Evolutionary conservation across 2,888 invertebrate species (phyloP).

Genomic region (Drosophila algonquin): DNA sequence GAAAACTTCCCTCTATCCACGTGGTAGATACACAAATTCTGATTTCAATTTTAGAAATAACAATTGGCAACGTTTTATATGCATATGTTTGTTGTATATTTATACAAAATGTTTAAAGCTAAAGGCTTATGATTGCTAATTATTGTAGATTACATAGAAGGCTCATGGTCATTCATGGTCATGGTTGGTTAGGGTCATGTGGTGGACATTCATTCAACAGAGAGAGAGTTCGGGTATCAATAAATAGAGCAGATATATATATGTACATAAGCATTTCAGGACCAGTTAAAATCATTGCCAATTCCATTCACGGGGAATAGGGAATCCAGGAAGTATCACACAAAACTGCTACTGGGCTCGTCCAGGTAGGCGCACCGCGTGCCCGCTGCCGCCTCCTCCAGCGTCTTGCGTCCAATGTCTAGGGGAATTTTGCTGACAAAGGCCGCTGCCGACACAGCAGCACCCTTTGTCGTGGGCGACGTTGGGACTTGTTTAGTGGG

Average conservation of each 20-base stretch:
- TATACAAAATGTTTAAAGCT: slow-evolving; percentile 42
- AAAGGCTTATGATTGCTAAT: slow-evolving; percentile 48
- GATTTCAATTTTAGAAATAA: background rate
- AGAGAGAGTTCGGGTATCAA: slow-evolving; percentile 19
- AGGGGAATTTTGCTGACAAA: slow-evolving; percentile 75
- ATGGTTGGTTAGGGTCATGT: slow-evolving; percentile 37
- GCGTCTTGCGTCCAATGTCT: slow-evolving; percentile 60
- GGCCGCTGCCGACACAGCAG: slow-evolving; percentile 35
- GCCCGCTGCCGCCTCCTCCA: slow-evolving; percentile 69
- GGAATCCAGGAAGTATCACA: slow-evolving; percentile 79
- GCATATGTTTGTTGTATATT: slow-evolving; percentile 34
- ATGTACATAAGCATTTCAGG: slow-evolving; percentile 35
- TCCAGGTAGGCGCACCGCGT: slow-evolving; percentile 86
- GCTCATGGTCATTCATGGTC: slow-evolving; percentile 63
- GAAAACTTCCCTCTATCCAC: background rate
- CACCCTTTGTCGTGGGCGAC: slow-evolving; percentile 30
- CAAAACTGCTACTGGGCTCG: slow-evolving; percentile 88
- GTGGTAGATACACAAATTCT: too few species aligned
- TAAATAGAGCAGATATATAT: slow-evolving; percentile 43
- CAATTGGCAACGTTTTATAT: background rate
- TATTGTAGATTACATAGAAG: slow-evolving; percentile 42
- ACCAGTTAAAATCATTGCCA: slow-evolving; percentile 13
- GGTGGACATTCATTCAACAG: slow-evolving; percentile 27
- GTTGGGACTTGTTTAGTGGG: slow-evolving; percentile 49
- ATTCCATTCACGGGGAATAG: slow-evolving; percentile 10